Conservation (phyloP, 1,140 invertebrate species). For the Ridgeia piscesae region DNA sequence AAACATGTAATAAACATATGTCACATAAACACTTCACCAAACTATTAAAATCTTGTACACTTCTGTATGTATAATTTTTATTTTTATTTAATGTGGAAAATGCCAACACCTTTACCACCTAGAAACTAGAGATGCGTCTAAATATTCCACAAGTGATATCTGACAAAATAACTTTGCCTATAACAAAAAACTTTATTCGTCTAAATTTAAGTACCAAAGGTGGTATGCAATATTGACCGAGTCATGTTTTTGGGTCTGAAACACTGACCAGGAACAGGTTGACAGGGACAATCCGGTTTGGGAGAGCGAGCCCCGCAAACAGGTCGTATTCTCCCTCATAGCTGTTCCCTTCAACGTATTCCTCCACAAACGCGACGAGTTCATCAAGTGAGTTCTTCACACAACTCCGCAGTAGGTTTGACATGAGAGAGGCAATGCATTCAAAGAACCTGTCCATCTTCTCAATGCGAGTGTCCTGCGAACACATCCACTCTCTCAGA, state of each 20-base stretch:
- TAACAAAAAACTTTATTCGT: too few relatives aligned
- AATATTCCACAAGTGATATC: too few relatives aligned
- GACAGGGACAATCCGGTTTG: conserved; percentile 41
- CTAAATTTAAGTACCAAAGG: neutral
- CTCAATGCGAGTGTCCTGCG: conserved; percentile 41
- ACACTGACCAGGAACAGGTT: conserved; percentile 50
- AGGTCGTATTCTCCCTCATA: conserved; percentile 44
- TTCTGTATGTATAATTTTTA: too few relatives aligned
- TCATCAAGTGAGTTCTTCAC: conserved; percentile 76
- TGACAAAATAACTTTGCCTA: too few relatives aligned
- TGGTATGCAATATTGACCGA: neutral
- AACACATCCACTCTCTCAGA: neutral
- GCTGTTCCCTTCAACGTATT: conserved; percentile 61
- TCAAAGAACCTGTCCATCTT: conserved; percentile 68
- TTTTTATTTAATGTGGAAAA: too few relatives aligned
- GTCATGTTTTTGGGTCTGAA: neutral
- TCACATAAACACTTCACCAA: too few relatives aligned
- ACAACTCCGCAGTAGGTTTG: conserved; percentile 72
- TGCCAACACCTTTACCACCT: too few relatives aligned
- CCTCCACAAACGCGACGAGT: conserved; percentile 68
- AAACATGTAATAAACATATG: too few relatives aligned
- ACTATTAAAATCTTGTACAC: too few relatives aligned
- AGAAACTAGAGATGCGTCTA: too few relatives aligned
- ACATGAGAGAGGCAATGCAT: conserved; percentile 74
- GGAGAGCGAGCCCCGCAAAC: conserved; percentile 44